Percentiles rank a stretch among this genome's conserved stretches.
phyloP scores from a whole-genome alignment of 1,140 invertebrate species.

The Monochamus saltuarius region DNA sequence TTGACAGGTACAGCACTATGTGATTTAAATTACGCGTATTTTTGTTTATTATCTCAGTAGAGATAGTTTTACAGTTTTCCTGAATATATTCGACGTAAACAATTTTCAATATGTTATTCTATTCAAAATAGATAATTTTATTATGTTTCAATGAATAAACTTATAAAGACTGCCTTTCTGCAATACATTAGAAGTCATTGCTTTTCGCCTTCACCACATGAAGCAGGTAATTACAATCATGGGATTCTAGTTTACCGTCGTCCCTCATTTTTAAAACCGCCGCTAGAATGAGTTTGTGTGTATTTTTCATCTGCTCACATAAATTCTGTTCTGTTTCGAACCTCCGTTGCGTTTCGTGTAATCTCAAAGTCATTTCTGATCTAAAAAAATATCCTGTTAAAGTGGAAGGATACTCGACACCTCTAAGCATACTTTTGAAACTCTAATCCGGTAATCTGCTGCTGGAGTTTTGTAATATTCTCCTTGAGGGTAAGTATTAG shows the following conservation, averaged over 20 bases:
- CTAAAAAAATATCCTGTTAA: slow-evolving; percentile 22
- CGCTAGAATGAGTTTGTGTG: slow-evolving; percentile 20
- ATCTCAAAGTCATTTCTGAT: slow-evolving; percentile 28
- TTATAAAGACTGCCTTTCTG: too few relatives aligned
- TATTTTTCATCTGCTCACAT: slow-evolving; percentile 29
- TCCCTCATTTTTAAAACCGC: slow-evolving; percentile 28
- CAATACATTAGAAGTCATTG: too few relatives aligned
- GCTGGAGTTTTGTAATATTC: slow-evolving; percentile 25
- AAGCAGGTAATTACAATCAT: slow-evolving; percentile 25
- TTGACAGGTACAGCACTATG: neutral
- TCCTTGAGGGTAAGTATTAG: slow-evolving; percentile 28
- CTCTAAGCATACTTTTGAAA: slow-evolving; percentile 28
- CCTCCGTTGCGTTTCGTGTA: slow-evolving; percentile 35
- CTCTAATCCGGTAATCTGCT: slow-evolving; percentile 30
- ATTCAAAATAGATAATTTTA: too few relatives aligned
- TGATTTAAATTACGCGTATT: too few relatives aligned
- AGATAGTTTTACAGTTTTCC: too few relatives aligned
- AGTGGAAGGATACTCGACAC: neutral
- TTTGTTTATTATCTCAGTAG: too few relatives aligned
- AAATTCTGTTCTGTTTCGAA: slow-evolving; percentile 33
- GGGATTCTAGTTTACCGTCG: slow-evolving; percentile 20
- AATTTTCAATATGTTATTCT: too few relatives aligned
- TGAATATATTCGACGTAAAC: too few relatives aligned
- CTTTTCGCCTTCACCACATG: slow-evolving; percentile 10
- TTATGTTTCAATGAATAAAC: too few relatives aligned